A percentile compares a stretch with the other conserved stretches of the same genome.
Evolutionary conservation across 2,888 invertebrate species (phyloP).

Genomic region (Megastigmus dorsalis): DNA sequence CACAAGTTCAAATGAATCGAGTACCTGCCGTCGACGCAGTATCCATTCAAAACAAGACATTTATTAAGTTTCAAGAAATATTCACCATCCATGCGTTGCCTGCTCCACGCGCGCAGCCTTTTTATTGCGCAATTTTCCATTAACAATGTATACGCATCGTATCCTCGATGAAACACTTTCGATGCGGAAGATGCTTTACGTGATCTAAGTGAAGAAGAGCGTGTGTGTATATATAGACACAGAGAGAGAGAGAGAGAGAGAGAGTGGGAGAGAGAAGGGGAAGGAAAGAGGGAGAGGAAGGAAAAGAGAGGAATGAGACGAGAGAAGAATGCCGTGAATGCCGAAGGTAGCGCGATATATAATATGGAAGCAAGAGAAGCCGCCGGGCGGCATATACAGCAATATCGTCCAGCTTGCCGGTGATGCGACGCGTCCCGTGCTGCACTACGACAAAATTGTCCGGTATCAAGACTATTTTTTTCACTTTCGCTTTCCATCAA

Average conservation of each 20-base stretch:
- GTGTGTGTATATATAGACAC: neutral
- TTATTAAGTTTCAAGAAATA: too few relatives aligned
- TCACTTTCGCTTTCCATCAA: too few relatives aligned
- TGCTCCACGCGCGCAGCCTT: neutral
- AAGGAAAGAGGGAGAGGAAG: neutral
- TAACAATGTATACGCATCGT: neutral
- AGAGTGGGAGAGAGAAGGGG: neutral
- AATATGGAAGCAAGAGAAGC: neutral
- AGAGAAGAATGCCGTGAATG: neutral
- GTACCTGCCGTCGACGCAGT: too few relatives aligned
- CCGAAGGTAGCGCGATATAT: neutral
- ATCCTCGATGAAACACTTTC: conserved; percentile 25
- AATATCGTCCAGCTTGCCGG: too few relatives aligned
- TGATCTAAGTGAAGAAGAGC: neutral
- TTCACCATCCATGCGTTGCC: too few relatives aligned
- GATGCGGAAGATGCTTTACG: conserved; percentile 15
- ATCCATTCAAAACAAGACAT: too few relatives aligned
- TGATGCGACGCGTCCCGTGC: too few relatives aligned
- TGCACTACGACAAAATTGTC: too few relatives aligned
- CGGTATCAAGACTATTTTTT: too few relatives aligned
- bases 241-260: neutral
- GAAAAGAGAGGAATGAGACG: neutral
- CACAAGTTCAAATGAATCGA: too few relatives aligned
- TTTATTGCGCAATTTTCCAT: conserved; percentile 15
- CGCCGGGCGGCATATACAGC: neutral